Conservation (phyloP, 2,888 invertebrate species). For the Thera britannica region DNA sequence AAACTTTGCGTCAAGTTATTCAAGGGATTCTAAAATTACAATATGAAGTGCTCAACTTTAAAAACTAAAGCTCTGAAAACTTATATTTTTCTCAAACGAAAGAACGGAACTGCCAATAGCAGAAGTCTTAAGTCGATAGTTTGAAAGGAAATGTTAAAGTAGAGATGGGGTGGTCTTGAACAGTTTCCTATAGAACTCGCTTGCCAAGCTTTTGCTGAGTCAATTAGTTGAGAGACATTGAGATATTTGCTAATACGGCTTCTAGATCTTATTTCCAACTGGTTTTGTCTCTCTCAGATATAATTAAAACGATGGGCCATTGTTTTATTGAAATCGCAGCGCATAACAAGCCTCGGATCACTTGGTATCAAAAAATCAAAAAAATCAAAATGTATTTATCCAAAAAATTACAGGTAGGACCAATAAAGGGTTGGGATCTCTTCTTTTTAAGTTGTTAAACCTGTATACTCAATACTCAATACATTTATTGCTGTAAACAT, state of each 20-base stretch:
- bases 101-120: slow-evolving; percentile 32
- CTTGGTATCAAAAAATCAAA: no score
- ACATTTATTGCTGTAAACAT: no score
- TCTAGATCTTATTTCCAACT: neutral
- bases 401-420: no score
- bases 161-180: slow-evolving; percentile 17
- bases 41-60: neutral
- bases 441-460: no score
- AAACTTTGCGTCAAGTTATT: neutral
- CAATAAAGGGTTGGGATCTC: no score
- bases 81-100: slow-evolving; percentile 12
- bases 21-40: neutral
- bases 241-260: neutral
- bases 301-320: neutral
- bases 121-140: slow-evolving; percentile 33
- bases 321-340: neutral
- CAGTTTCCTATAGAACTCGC: slow-evolving; percentile 20
- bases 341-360: no score
- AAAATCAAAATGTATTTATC: no score
- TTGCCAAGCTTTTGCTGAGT: slow-evolving; percentile 1
- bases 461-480: no score
- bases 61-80: slow-evolving; percentile 8
- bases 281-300: no score
- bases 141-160: slow-evolving; percentile 33
- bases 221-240: slow-evolving; percentile 23